Conservation (phyloP, 2,113 vertebrate genomes). For the Toxotes chatareus region DNA sequence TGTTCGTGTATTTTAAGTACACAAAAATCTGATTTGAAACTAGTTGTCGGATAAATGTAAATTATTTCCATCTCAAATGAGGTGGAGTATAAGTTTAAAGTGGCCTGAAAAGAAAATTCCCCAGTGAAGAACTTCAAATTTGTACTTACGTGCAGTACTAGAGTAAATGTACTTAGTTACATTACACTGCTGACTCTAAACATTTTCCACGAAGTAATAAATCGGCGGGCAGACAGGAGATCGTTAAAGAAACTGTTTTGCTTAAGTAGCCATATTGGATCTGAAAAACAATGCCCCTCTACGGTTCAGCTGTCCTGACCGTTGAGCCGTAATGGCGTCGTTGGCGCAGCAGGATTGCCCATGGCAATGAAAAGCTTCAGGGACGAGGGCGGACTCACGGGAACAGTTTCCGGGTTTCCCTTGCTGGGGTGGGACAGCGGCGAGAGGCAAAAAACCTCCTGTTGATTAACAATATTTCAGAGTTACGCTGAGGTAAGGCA, state of each 20-base stretch:
- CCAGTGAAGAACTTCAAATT: too few species aligned
- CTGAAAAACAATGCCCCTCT: rapidly evolving
- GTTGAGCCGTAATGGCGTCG: constrained; percentile 79
- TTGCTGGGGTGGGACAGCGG: constrained; percentile 81
- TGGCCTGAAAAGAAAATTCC: too few species aligned
- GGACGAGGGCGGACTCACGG: constrained; percentile 74
- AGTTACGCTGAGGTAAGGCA: constrained; percentile 80
- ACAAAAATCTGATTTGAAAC: too few species aligned
- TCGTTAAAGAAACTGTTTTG: constrained; percentile 53
- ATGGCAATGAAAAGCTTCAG: constrained; percentile 34
- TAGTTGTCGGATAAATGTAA: too few species aligned
- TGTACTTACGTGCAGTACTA: too few species aligned
- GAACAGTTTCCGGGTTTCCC: constrained; percentile 83
- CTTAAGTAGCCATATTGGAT: constrained; percentile 75
- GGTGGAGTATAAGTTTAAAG: too few species aligned
- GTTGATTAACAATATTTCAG: constrained; percentile 46
- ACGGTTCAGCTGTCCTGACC: rapidly evolving
- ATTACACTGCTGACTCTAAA: background rate
- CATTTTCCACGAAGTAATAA: background rate
- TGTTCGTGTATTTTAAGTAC: too few species aligned
- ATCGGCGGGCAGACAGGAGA: background rate
- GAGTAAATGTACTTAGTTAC: background rate
- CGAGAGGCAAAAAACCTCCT: constrained; percentile 49
- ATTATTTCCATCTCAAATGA: too few species aligned
- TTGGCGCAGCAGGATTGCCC: constrained; percentile 40